phyloP scores from a whole-genome alignment of 2,797 vertebrate species.

The Peromyscus aztecus region DNA sequence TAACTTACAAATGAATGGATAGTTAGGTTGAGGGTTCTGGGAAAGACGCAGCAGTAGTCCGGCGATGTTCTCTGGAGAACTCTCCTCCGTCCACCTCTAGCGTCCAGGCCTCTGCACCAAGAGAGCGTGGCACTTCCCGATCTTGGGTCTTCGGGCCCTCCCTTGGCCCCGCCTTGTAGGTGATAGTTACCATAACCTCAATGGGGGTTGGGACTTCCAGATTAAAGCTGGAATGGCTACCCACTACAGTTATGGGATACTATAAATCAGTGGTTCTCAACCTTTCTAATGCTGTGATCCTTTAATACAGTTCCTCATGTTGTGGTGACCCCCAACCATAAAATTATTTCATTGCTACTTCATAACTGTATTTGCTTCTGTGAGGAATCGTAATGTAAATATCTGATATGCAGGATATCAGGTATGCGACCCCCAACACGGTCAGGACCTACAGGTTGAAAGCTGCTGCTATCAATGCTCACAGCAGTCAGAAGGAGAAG shows the following conservation, averaged over 20 bases:
- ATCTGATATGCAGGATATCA: not conserved
- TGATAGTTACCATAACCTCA: too few species aligned
- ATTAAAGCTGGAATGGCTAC: too few species aligned
- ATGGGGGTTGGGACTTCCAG: too few species aligned
- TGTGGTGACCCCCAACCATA: not conserved
- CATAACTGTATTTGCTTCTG: not conserved
- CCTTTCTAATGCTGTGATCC: not conserved
- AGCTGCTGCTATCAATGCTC: not conserved
- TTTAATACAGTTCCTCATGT: not conserved
- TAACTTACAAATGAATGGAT: too few species aligned
- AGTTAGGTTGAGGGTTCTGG: too few species aligned
- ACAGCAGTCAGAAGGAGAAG: constrained; percentile 25
- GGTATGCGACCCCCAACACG: not conserved
- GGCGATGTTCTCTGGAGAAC: too few species aligned
- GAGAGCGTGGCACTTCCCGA: too few species aligned
- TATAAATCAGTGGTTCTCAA: not conserved
- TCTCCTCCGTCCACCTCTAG: too few species aligned
- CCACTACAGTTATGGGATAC: constrained; percentile 72
- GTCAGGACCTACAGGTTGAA: not conserved
- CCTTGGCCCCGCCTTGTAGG: too few species aligned
- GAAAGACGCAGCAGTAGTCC: too few species aligned
- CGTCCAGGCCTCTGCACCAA: too few species aligned
- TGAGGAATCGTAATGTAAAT: not conserved
- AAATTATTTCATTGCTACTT: not conserved
- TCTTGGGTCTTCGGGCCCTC: too few species aligned